Evolutionary conservation across 2,797 vertebrate species (phyloP), one percentile per base, ranked within the genome.

Genomic region (Myotis findleyi): DNA sequence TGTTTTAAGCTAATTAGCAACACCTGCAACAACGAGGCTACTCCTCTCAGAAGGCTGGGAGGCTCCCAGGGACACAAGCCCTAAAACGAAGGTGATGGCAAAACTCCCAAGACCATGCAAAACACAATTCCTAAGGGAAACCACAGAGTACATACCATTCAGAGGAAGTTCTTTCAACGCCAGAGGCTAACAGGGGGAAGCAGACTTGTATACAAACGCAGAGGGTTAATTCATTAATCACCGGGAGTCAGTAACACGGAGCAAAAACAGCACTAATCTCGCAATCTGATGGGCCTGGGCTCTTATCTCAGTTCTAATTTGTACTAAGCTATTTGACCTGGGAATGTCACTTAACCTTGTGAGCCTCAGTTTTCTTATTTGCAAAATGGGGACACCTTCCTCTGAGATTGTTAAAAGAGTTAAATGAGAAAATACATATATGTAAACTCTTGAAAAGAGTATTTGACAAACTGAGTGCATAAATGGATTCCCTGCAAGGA

Each of bases 121-220:
- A 95, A 95, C 33, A 30, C 41, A 73, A 59, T 87, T 94, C 41
- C 68, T 69, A 36, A 91, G 62, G 75, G 86, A 96, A 89, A 87
- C 71, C 89, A 94, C 89, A 41, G 80, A 59, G 69, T 72, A 44
- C 55, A 93, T 77, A 77, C 23, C 79, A 64, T n/a, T 87, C 21
- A 55, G 36, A 20, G 21, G 47, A 73, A 66, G 85, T 23, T 23
- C n/a, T 47, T 53, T 38, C 57, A 76, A 49, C 10, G 49, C 53
- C 20, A 51, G 47, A 81, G 47, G 47, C 41, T 7, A 47, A 73
- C n/a, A 53, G 20, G 66, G 25, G 66, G 25, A 94, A 62, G 33
- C 33, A 75, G n/a, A 64, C 6, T 36, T 30, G 12, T 38, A 20
- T 3, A 69, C 21, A 7, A 92, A 80, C 3, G 7, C 14, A 33